These are phyloP conservation scores for Chlorocebus sabaeus DNA, from an alignment of 2,113 vertebrate species.

Conservation along the genomic window DNA sequence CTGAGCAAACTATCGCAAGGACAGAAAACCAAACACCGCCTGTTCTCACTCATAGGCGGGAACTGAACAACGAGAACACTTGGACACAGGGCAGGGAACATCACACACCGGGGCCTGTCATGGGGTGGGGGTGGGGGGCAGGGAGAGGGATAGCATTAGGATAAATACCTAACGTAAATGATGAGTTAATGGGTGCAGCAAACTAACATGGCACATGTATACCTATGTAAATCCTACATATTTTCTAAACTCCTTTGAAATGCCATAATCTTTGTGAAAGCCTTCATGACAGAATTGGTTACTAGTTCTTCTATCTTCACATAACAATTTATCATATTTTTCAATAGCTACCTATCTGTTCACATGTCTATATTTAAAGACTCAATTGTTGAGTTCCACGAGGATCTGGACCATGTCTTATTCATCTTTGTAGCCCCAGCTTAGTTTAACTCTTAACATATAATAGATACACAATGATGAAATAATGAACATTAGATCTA, in stretches of 20 bases:
- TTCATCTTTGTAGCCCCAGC: not conserved
- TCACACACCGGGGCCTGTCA: too few species aligned
- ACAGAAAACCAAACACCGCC: too few species aligned
- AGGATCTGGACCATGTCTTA: not conserved
- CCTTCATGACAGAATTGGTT: not conserved
- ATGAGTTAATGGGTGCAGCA: too few species aligned
- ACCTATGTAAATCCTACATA: not conserved
- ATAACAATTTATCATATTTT: not conserved
- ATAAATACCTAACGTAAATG: too few species aligned
- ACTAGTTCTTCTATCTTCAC: not conserved
- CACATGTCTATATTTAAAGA: not conserved
- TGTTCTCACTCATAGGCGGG: too few species aligned
- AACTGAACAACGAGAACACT: too few species aligned
- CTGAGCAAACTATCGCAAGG: too few species aligned
- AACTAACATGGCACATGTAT: too few species aligned
- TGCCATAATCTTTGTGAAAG: not conserved
- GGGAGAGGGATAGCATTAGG: too few species aligned
- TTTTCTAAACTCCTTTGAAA: conserved; percentile 1
- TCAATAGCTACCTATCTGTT: not conserved
- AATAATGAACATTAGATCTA: not conserved
- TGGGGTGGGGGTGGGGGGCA: too few species aligned
- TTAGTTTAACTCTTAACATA: not conserved
- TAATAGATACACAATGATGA: not conserved
- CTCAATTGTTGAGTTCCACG: not conserved
- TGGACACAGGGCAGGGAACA: too few species aligned